Conservation (phyloP, 2,113 vertebrate species). For the Zosterops borbonicus region DNA sequence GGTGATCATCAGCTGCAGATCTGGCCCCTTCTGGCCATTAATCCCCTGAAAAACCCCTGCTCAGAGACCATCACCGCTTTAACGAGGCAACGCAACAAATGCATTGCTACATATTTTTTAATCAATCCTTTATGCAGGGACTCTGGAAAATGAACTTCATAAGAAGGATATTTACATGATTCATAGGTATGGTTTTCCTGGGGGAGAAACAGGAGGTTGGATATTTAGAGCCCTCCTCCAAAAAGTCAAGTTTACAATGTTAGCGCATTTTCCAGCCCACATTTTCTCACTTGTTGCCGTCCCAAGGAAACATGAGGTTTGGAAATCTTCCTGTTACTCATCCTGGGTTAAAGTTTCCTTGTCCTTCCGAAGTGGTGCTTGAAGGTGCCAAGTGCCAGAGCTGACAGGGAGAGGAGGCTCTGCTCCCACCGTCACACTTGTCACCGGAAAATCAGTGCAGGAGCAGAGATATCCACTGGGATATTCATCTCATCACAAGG, state of each 20-base stretch:
- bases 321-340: background rate
- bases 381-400: background rate
- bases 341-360: background rate
- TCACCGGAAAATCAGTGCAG: background rate
- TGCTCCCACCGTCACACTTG: background rate
- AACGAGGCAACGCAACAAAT: background rate
- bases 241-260: background rate
- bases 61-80: background rate
- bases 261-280: rapidly evolving
- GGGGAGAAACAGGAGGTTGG: background rate
- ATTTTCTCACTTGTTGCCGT: background rate
- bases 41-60: background rate
- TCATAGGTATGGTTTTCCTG: rapidly evolving
- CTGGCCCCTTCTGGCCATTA: conserved; percentile 51
- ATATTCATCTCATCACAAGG: background rate
- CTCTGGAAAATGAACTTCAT: background rate
- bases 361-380: background rate
- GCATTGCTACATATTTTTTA: background rate
- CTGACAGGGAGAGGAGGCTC: background rate
- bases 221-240: background rate
- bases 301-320: background rate
- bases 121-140: background rate
- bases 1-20: conserved; percentile 56
- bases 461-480: background rate
- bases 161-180: background rate